A percentile compares a stretch with the other conserved stretches of the same genome.
Conservation (phyloP, 2,797 vertebrate genomes). For the Myiotriccus ornatus region DNA sequence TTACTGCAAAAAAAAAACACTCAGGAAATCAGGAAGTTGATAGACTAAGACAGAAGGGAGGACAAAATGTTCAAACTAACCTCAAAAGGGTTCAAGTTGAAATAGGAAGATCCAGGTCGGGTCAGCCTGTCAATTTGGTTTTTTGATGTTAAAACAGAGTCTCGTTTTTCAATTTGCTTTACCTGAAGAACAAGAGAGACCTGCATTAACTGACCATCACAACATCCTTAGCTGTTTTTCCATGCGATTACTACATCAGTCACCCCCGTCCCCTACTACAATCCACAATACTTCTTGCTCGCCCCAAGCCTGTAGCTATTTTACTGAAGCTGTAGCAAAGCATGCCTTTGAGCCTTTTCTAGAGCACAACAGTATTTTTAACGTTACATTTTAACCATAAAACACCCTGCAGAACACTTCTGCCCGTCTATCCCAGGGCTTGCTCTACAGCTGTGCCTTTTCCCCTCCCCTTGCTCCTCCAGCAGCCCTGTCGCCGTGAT, state of each 20-base stretch:
- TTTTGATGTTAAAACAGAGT: constrained; percentile 95
- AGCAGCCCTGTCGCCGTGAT: fast-evolving
- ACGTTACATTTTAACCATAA: background rate
- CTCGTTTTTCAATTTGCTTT: constrained; percentile 97
- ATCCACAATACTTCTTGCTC: background rate
- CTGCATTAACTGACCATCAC: background rate
- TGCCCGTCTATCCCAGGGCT: background rate
- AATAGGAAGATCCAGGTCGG: constrained; percentile 93
- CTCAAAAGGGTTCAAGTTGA: constrained; percentile 98
- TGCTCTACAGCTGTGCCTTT: background rate
- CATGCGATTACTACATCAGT: fast-evolving
- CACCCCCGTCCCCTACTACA: background rate
- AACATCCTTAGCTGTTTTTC: background rate
- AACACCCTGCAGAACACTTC: background rate
- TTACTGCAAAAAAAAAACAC: background rate
- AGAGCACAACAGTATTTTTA: background rate
- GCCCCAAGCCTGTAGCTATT: background rate
- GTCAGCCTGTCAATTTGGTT: constrained; percentile 96
- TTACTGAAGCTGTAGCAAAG: background rate
- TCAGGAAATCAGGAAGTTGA: background rate
- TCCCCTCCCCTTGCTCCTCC: background rate
- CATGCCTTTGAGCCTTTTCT: background rate
- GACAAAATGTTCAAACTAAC: constrained; percentile 62
- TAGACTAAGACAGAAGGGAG: background rate
- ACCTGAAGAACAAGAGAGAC: constrained; percentile 78